Conservation (phyloP, 1,140 invertebrate species). For the Drosophila lacertosa region DNA sequence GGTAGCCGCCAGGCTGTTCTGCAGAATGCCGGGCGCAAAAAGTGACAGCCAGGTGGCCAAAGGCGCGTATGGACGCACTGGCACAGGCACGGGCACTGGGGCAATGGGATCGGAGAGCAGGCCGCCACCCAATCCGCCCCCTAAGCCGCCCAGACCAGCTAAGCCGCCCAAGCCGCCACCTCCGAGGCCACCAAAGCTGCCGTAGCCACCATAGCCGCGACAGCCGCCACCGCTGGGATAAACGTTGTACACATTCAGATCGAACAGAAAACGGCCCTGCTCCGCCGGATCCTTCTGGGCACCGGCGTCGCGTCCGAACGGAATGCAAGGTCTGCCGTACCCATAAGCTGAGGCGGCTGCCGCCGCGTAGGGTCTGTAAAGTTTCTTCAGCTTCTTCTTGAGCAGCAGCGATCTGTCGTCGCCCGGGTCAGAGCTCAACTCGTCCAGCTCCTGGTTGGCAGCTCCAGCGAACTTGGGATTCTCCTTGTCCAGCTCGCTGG, state of each 20-base stretch:
- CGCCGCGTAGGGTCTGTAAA: slow-evolving; percentile 43
- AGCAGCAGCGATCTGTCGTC: slow-evolving; percentile 57
- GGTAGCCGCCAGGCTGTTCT: slow-evolving; percentile 59
- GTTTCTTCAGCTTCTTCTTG: slow-evolving; percentile 64
- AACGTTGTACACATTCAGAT: slow-evolving; percentile 79
- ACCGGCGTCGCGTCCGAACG: slow-evolving; percentile 66
- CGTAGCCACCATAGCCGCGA: slow-evolving; percentile 54
- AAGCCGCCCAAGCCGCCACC: slow-evolving; percentile 32
- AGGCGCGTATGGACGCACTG: slow-evolving; percentile 66
- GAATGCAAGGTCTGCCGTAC: slow-evolving; percentile 56
- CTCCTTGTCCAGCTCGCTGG: slow-evolving; percentile 55
- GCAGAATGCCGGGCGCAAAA: slow-evolving; percentile 74
- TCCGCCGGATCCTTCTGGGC: slow-evolving; percentile 58
- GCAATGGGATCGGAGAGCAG: slow-evolving; percentile 66
- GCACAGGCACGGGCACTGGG: slow-evolving; percentile 46
- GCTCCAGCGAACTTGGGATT: slow-evolving; percentile 78
- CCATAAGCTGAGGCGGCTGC: slow-evolving; percentile 30
- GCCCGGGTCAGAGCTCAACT: slow-evolving; percentile 37
- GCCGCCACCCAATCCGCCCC: slow-evolving; percentile 54
- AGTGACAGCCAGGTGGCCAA: slow-evolving; percentile 71
- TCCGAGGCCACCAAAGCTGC: slow-evolving; percentile 44
- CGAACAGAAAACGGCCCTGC: slow-evolving; percentile 76
- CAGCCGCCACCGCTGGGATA: slow-evolving; percentile 48
- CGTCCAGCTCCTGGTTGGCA: slow-evolving; percentile 71
- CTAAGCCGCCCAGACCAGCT: no score